Evolutionary conservation across 2,113 vertebrate genomes (phyloP).

Genomic region (Benitochromis conjunctus): DNA sequence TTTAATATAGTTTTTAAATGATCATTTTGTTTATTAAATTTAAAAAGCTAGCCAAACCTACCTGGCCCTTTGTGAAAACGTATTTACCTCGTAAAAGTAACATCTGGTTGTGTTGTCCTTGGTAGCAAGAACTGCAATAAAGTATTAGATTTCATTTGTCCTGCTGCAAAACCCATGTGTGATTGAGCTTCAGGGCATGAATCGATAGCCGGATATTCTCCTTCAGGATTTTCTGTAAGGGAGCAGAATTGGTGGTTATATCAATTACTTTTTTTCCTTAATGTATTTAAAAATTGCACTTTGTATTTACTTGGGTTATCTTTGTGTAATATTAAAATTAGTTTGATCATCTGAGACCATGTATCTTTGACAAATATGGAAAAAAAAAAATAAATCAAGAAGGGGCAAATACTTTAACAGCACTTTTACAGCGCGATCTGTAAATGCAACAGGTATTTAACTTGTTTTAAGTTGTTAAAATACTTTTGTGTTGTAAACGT

Average conservation of each 20-base stretch:
- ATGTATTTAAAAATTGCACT: neutral
- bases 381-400: neutral
- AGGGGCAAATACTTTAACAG: neutral
- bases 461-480: slow-evolving; percentile 14
- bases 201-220: too few relatives aligned
- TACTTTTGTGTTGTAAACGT: slow-evolving; percentile 49
- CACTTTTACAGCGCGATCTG: neutral
- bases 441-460: slow-evolving; percentile 44
- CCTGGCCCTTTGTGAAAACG: too few relatives aligned
- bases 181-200: too few relatives aligned
- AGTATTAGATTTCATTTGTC: too few relatives aligned
- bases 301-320: neutral
- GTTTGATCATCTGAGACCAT: neutral
- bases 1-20: neutral
- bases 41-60: neutral
- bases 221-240: too few relatives aligned
- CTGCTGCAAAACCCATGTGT: too few relatives aligned
- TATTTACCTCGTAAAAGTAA: too few relatives aligned
- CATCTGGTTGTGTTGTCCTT: too few relatives aligned
- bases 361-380: neutral
- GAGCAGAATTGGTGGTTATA: too few relatives aligned
- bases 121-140: too few relatives aligned
- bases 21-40: neutral
- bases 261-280: neutral
- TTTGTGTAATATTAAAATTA: neutral